Base-by-base conservation (phyloP, 2,888 invertebrate genomes). In the Eupsilia transversa region DNA sequence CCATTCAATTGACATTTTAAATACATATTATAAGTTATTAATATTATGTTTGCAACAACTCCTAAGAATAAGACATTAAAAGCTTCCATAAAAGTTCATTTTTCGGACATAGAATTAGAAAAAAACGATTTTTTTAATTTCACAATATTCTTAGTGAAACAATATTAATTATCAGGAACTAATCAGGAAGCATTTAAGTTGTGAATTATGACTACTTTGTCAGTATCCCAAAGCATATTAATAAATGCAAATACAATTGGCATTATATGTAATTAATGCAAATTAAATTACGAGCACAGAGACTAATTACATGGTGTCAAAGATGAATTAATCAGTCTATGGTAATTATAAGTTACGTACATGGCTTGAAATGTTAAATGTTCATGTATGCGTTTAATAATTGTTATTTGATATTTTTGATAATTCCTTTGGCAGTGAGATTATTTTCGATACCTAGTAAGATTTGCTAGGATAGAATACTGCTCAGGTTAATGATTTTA, bases 221-320 rank as follows among this genome's bases (percentile, higher is more conserved):
- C 72, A 82, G 75, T 72, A 79, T 80, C 77, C 80, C 69, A 75
- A 73, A 82, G 83, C 68, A 79, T 86, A 87, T 87, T 88, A 88
- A 88, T 88, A 54, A 77, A 92, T 90, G 90, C 89, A 88, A 91
- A 92, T 90, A 79, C 83, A 86, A 89, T 90, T 84, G 82, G 86
- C 85, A 84, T 46, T 46, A 7, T 88, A 83, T 83, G 90, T 89
- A 91, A 92, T 94, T 92, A 90, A 93, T 93, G 92, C 88, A 89
- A 92, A 93, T 91, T 89, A 91, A 91, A 92, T 92, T 92, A 90
- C 87, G 79, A 72, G 84, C 87, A 77, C 79, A 78, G 80, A 84
- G 77, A 77, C 80, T 92, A 90, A 92, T 92, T 89, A 90, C 89
- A 91, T 69, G 72, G 89, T 93, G 91, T 92, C 91, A 90, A 92